These are phyloP conservation scores for Coryphaenoides rupestris DNA, from an alignment of 2,113 vertebrate genomes.

Conservation along the genomic window DNA sequence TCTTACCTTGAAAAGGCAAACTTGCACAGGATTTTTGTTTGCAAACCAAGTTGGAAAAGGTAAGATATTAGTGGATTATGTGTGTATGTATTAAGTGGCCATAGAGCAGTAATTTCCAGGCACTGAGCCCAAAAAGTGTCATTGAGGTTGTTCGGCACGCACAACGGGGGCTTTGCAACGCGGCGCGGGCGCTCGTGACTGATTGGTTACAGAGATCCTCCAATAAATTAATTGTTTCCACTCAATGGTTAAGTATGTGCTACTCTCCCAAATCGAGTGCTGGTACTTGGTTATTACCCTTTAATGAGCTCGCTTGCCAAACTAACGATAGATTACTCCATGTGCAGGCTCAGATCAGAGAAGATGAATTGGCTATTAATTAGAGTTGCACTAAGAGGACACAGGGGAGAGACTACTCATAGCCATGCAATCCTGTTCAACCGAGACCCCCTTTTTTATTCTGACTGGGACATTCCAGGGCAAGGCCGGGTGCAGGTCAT, in stretches of 20 bases:
- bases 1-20: conserved; percentile 33
- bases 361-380: conserved; percentile 85
- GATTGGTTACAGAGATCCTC: conserved; percentile 77
- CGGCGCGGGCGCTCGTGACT: conserved; percentile 64
- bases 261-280: conserved; percentile 81
- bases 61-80: neutral
- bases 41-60: conserved; percentile 10
- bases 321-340: conserved; percentile 82
- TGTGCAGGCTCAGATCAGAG: conserved; percentile 81
- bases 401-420: conserved; percentile 81
- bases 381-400: conserved; percentile 81
- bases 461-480: conserved; percentile 66
- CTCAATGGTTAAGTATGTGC: conserved; percentile 79
- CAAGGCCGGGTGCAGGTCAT: conserved; percentile 70
- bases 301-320: conserved; percentile 83
- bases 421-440: conserved; percentile 77
- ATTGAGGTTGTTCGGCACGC: conserved; percentile 42
- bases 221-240: conserved; percentile 82
- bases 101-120: conserved; percentile 38
- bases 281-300: conserved; percentile 82
- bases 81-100: conserved; percentile 17
- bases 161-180: conserved; percentile 60
- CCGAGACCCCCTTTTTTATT: conserved; percentile 57
- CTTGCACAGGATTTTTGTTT: conserved; percentile 23
- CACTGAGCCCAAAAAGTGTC: conserved; percentile 53